A percentile compares a stretch with the other conserved stretches of the same genome.
Evolutionary conservation across 2,797 vertebrate genomes (phyloP).

Genomic region (Hippoglossus hippoglossus): DNA sequence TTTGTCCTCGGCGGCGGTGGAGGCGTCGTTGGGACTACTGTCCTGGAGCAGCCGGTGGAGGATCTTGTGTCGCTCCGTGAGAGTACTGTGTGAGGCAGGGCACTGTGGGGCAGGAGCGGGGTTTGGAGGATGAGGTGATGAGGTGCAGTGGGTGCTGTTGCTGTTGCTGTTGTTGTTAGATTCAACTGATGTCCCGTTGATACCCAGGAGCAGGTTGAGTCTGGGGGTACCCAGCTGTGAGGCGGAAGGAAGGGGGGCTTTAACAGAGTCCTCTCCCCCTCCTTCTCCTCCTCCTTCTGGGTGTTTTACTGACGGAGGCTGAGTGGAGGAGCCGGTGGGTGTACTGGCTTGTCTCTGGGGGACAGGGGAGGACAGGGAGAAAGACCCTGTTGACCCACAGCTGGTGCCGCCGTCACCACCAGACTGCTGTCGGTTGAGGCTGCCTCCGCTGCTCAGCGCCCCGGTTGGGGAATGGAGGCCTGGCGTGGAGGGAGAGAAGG

Average conservation of each 20-base stretch:
- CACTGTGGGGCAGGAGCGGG: conserved; percentile 80
- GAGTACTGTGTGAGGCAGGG: conserved; percentile 92
- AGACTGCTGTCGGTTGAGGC: conserved; percentile 78
- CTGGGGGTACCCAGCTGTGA: conserved; percentile 78
- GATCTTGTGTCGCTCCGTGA: conserved; percentile 95
- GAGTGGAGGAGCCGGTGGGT: conserved; percentile 76
- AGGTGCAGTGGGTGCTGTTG: conserved; percentile 62
- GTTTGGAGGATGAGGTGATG: conserved; percentile 86
- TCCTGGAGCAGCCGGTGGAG: conserved; percentile 94
- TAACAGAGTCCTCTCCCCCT: conserved; percentile 82
- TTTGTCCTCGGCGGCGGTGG: conserved; percentile 56
- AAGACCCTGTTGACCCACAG: conserved; percentile 69
- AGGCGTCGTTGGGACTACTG: conserved; percentile 88
- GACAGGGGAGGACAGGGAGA: conserved; percentile 86
- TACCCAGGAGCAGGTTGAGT: conserved; percentile 80
- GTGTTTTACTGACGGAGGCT: conserved; percentile 84
- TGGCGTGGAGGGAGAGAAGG: conserved; percentile 90
- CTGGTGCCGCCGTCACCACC: conserved; percentile 58
- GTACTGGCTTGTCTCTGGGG: conserved; percentile 83
- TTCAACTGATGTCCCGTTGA: conserved; percentile 59
- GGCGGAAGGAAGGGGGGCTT: conserved; percentile 72
- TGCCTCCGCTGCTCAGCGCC: conserved; percentile 65
- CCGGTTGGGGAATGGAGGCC: conserved; percentile 81
- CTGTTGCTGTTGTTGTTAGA: conserved; percentile 48
- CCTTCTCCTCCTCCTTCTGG: conserved; percentile 83